Base-by-base conservation (phyloP, 37 sponge, comb jelly and placozoan species). In the Cliona cf. orientalis region DNA sequence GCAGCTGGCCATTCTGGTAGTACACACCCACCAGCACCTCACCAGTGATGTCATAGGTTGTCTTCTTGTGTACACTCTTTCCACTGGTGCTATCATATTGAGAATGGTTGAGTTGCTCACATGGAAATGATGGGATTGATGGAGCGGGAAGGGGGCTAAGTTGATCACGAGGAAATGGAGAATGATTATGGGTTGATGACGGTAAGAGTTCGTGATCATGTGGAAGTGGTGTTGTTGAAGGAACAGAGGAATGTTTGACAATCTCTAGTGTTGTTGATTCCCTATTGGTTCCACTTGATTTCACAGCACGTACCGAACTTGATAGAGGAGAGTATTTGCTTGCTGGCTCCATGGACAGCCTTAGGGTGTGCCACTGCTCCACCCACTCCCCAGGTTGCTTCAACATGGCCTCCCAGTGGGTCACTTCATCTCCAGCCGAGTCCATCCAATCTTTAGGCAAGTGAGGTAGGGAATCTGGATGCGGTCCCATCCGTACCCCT, bases 401-500 rank as follows among this genome's bases (percentile, higher is more conserved):
- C 70, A 90, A 42, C 77, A 80, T 76, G 31, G 31, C 41, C 61
- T 74, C 69, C 91, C 91, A 90, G 61, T 85, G 81, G 43, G 42
- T 29, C 40, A 60, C 77, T 77, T 90, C 91, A 33, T 69, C 82
- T 46, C 69, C 71, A 17, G 39, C 76, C 1, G 81, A 81, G 58
- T 84, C 86, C 91, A 84, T 75, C 91, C 91, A 84, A 17, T 81
- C 82, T 22, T 73, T 53, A 39, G 69, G 57, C 64, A 59, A 56
- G 63, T 31, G 3, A 12, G 53, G 44, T 37, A 12, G 5, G 28
- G 39, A 7, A 49, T 49, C 14, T 2, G 90, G 85, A 14, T 34
- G 3, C 0, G 89, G 84, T 19, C 91, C 91, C 2, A 90, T 37
- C 21, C 91, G 67, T 19, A 89, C 34, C 22, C 90, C 84, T n/a